Percentiles rank a stretch among this genome's conserved stretches.
These are phyloP conservation scores for Macropus fuliginosus DNA, from an alignment of 2,797 vertebrate species.

Conservation along the genomic window DNA sequence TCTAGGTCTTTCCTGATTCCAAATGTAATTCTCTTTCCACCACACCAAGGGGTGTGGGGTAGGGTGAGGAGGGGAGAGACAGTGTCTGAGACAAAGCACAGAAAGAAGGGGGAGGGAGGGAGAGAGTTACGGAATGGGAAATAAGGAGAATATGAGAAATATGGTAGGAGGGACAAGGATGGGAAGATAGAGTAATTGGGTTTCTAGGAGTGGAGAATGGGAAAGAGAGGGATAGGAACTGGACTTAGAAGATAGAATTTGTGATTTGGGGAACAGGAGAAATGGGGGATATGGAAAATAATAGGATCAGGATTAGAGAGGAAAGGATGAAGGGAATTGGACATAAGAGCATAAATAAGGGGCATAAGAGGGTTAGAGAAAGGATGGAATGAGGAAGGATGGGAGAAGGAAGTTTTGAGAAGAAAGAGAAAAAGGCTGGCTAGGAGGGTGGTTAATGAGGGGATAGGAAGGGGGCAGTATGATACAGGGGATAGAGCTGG, in stretches of 20 bases:
- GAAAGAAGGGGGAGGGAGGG: background rate
- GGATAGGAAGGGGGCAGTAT: background rate
- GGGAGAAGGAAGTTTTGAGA: background rate
- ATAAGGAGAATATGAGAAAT: background rate
- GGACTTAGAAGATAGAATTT: background rate
- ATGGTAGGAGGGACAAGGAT: background rate
- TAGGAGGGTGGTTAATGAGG: background rate
- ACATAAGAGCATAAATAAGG: background rate
- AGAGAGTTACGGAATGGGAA: background rate
- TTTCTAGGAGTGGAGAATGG: background rate
- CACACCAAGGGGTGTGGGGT: background rate
- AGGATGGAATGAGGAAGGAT: background rate
- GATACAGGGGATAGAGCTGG: background rate
- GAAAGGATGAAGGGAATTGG: background rate
- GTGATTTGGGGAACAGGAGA: background rate
- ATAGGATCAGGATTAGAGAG: background rate
- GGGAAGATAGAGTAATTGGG: background rate
- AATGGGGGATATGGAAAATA: background rate
- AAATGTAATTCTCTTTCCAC: background rate
- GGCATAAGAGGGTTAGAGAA: background rate
- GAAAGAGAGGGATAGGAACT: background rate
- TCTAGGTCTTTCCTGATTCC: background rate
- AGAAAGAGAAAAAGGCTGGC: background rate
- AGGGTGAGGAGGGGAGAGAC: background rate
- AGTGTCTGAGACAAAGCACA: background rate